Conservation (phyloP, 2,113 vertebrate genomes). For the Rhea americana region DNA sequence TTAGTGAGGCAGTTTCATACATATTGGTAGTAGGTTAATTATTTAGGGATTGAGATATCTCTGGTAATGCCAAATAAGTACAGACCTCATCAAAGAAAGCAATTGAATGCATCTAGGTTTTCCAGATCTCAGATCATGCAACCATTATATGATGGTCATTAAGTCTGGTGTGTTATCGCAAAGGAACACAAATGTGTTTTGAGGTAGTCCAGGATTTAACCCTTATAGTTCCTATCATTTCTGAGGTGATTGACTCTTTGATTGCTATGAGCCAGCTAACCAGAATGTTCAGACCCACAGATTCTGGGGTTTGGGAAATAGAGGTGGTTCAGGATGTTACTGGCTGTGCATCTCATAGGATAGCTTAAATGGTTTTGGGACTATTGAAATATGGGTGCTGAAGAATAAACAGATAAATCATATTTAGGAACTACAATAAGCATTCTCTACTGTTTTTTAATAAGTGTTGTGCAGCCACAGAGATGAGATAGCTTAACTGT, state of each 20-base stretch:
- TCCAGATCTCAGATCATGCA: slow-evolving; percentile 30
- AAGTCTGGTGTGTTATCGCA: slow-evolving; percentile 10
- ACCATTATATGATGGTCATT: slow-evolving; percentile 31
- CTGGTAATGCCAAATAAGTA: slow-evolving; percentile 71
- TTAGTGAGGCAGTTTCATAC: slow-evolving; percentile 73
- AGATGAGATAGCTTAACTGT: neutral
- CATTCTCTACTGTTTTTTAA: neutral
- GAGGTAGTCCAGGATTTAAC: slow-evolving; percentile 27
- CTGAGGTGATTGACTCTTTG: neutral
- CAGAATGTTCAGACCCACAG: neutral
- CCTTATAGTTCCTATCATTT: neutral
- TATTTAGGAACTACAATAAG: neutral
- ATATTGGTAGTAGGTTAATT: slow-evolving; percentile 78
- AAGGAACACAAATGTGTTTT: neutral
- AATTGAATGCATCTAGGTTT: slow-evolving; percentile 41
- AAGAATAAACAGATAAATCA: neutral
- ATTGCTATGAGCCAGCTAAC: neutral
- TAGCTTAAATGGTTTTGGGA: neutral
- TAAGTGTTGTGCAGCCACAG: neutral
- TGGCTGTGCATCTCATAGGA: neutral
- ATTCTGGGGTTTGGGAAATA: neutral
- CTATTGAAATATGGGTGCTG: neutral
- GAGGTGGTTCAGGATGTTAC: neutral
- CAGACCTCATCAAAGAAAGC: slow-evolving; percentile 59
- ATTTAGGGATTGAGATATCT: slow-evolving; percentile 77